Conservation (phyloP, 2,888 invertebrate genomes). For the Mythimna loreyi region DNA sequence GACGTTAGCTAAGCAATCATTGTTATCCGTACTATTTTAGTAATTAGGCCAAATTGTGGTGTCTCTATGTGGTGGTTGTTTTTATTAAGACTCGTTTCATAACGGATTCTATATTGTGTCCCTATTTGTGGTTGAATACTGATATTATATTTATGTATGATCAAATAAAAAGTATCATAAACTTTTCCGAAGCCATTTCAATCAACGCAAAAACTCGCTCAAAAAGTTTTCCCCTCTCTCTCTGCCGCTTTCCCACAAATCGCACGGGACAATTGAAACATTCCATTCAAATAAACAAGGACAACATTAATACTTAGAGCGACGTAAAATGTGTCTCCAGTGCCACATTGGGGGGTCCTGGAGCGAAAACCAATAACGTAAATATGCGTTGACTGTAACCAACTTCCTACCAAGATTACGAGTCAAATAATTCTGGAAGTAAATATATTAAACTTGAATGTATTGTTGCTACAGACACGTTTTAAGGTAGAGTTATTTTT, state of each 20-base stretch:
- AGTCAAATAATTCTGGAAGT: constrained; percentile 39
- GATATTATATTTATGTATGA: too few species aligned
- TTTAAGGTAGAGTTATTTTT: not conserved
- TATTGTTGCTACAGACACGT: not conserved
- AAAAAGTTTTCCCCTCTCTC: not conserved
- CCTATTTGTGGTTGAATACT: not conserved
- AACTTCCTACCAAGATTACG: constrained; percentile 29
- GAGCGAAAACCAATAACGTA: constrained; percentile 74
- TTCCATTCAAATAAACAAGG: constrained; percentile 66
- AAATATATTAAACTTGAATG: constrained; percentile 17
- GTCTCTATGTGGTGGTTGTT: too few species aligned
- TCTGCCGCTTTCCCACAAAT: constrained; percentile 48
- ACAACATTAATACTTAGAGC: constrained; percentile 62
- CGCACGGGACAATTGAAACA: constrained; percentile 64
- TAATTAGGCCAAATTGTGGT: too few species aligned
- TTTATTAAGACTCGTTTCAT: too few species aligned
- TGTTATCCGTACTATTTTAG: too few species aligned
- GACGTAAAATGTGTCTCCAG: constrained; percentile 72
- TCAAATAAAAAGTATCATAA: not conserved
- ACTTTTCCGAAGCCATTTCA: not conserved
- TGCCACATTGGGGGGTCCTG: constrained; percentile 69
- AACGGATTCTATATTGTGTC: too few species aligned
- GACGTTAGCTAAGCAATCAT: too few species aligned
- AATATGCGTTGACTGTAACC: constrained; percentile 64
- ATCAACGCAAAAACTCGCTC: not conserved